Evolutionary conservation across 2,113 vertebrate species (phyloP), one percentile per base, ranked within the genome.

Genomic region (Caretta caretta): DNA sequence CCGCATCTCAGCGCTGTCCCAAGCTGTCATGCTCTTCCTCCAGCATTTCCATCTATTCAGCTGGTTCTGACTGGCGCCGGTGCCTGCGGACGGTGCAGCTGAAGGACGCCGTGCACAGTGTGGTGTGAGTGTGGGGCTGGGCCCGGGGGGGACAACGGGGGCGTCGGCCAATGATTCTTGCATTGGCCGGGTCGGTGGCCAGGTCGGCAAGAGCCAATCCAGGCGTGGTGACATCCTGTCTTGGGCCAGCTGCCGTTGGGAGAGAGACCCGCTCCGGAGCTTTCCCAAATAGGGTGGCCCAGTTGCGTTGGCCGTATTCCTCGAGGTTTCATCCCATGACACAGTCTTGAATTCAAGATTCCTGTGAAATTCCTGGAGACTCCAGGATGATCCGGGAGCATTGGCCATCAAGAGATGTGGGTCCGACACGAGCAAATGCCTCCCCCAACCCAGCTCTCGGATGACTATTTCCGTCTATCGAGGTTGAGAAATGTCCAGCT

Each of bases 31-130:
- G 27, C 75, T 88, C 22, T 86, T 13, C 6, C 78, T 5, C 75
- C 59, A 94, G 93, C 59, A 84, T 94, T 22, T 94, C 84, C 79
- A 62, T 94, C n/a, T 86, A 94, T 69, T 94, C 86, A 49, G 93
- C 93, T 24, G 31, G 42, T 14, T 82, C 81, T 3, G 35, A 17
- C 35, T 94, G 93, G 93, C 87, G 86, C 49, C 83, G 46, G 19
- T 94, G 93, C 48, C 38, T 94, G 42, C 90, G 88, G 53, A 92
- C 87, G 48, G 79, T 85, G 59, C 85, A 94, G 49, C 90, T 94
- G n/a, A 81, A 94, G 85, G 93, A 94, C 51, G 86, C 93, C 29
- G 88, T 94, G 31, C 87, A 92, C 51, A 93, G 86, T 69, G 88
- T 94, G 65, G 69, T 78, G 90, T 80, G 72, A 94, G 88, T 53